Conservation (phyloP, 2,113 vertebrate genomes). For the Clarias gariepinus region DNA sequence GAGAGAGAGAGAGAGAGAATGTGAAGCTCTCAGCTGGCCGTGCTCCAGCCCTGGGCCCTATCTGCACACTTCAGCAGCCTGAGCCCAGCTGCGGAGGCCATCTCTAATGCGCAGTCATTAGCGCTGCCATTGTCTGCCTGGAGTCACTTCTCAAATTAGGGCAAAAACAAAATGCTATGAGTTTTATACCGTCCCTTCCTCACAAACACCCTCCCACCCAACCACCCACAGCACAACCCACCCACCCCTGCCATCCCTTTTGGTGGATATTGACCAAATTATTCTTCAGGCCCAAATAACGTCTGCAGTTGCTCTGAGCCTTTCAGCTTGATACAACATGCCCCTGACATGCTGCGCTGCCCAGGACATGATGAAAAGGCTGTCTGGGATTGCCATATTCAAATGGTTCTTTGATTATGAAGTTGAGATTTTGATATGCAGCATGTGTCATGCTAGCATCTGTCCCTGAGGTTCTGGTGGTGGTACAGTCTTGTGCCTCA, state of each 20-base stretch:
- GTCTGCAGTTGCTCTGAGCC: constrained; percentile 37
- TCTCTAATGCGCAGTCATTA: constrained; percentile 72
- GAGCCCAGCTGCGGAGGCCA: constrained; percentile 69
- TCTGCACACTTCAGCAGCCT: constrained; percentile 63
- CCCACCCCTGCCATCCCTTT: constrained; percentile 26
- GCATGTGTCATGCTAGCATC: background rate
- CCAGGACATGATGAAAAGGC: constrained; percentile 47
- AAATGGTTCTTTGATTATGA: constrained; percentile 40
- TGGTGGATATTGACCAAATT: constrained; percentile 43
- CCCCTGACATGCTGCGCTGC: constrained; percentile 41
- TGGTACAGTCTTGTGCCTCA: constrained; percentile 35
- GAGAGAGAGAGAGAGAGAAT: background rate
- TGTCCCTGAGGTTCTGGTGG: constrained; percentile 31
- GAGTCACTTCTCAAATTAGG: constrained; percentile 70
- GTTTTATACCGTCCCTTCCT: constrained; percentile 2
- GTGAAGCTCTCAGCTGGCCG: constrained; percentile 51
- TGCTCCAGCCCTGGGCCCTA: constrained; percentile 61
- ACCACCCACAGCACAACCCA: constrained; percentile 41
- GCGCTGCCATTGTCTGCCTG: constrained; percentile 60
- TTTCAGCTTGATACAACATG: constrained; percentile 35
- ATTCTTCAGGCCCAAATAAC: constrained; percentile 34
- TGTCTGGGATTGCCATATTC: constrained; percentile 19
- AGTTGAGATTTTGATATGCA: constrained; percentile 27
- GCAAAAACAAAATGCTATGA: constrained; percentile 51
- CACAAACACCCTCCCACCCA: constrained; percentile 6